Evolutionary conservation across 1,140 invertebrate genomes (phyloP).

Genomic region (Cydia splendana): DNA sequence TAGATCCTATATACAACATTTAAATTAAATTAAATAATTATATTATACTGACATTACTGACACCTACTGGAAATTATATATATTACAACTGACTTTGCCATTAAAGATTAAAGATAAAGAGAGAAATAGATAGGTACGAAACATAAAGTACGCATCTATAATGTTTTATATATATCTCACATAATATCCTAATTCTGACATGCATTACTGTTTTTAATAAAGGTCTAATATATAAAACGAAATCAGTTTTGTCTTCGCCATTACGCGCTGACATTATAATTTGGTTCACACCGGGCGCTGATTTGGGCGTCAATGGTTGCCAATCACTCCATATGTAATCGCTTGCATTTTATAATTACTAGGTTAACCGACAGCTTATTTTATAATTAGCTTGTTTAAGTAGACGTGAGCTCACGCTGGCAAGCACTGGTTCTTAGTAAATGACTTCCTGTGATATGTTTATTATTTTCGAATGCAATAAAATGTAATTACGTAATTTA

Average conservation of each 20-base stretch:
- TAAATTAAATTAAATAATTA: too few species aligned
- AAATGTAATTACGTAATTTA: not conserved
- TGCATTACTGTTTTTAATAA: not conserved
- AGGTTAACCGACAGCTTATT: not conserved
- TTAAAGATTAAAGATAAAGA: too few species aligned
- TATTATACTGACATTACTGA: too few species aligned
- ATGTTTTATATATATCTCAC: too few species aligned
- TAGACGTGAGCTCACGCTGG: not conserved
- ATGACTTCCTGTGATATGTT: not conserved
- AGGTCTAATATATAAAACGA: not conserved
- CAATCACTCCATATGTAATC: conserved; percentile 14
- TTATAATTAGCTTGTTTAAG: not conserved
- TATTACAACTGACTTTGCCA: too few species aligned
- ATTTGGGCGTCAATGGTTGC: conserved; percentile 25
- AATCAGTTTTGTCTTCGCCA: not conserved
- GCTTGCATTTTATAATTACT: conserved; percentile 21
- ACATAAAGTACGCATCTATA: too few species aligned
- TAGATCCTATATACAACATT: too few species aligned
- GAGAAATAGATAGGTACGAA: too few species aligned
- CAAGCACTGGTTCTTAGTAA: not conserved
- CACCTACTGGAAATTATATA: too few species aligned
- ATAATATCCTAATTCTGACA: too few species aligned
- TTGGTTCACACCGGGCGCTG: conserved; percentile 29
- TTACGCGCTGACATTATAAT: conserved; percentile 31
- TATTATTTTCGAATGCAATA: not conserved